phyloP scores from a whole-genome alignment of 2,113 vertebrate genomes.

The Emydocephalus ijimae region DNA sequence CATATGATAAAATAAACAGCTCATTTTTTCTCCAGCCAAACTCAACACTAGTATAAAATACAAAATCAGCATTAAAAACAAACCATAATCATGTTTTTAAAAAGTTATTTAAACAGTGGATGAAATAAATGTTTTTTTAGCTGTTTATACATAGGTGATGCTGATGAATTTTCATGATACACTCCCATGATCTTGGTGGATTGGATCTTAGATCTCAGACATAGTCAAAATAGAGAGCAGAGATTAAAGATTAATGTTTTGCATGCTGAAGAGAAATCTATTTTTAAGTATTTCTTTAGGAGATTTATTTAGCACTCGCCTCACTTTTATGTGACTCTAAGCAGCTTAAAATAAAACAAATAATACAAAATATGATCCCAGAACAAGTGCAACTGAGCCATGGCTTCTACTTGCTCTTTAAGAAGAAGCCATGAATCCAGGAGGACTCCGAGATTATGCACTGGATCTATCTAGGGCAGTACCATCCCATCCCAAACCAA shows the following conservation, averaged over 20 bases:
- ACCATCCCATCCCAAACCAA: neutral
- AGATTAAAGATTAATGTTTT: neutral
- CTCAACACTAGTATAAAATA: neutral
- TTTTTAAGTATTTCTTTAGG: neutral
- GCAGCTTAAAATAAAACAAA: neutral
- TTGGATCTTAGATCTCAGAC: neutral
- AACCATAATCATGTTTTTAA: neutral
- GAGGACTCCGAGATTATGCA: neutral
- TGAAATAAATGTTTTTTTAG: neutral
- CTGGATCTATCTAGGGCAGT: neutral
- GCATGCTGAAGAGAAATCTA: neutral
- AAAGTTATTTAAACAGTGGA: neutral
- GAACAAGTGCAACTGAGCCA: neutral
- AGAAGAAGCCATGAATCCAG: neutral
- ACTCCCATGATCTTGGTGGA: neutral
- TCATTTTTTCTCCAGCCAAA: neutral
- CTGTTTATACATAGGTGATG: neutral
- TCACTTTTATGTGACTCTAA: neutral
- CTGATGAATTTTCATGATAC: neutral
- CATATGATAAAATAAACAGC: neutral
- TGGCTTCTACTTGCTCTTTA: neutral
- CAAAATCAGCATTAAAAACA: neutral
- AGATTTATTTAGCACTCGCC: neutral
- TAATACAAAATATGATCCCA: neutral
- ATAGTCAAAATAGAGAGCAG: neutral